phyloP scores from a whole-genome alignment of 30 jellyfish, hydroid and myxozoan genomes.

The Turritopsis rubra region DNA sequence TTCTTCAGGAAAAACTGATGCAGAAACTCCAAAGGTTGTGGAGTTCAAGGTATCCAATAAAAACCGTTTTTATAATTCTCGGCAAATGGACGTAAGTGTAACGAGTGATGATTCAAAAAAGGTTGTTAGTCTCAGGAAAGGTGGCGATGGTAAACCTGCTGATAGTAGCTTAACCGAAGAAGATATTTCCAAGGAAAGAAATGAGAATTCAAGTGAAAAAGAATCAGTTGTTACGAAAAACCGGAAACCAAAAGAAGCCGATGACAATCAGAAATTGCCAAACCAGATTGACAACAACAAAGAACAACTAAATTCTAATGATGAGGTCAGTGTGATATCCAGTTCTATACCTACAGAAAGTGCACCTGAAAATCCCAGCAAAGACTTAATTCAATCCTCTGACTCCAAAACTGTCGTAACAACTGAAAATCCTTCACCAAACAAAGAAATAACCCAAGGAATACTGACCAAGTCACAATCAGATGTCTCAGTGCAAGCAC shows the following conservation, averaged over 20 bases:
- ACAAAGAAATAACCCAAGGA: background rate
- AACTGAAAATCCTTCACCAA: background rate
- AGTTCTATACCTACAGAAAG: background rate
- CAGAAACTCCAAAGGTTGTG: background rate
- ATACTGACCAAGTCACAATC: background rate
- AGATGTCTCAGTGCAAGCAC: background rate
- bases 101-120: background rate
- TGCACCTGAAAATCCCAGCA: too few relatives aligned
- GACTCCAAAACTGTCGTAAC: background rate
- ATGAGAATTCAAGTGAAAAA: background rate
- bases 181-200: background rate
- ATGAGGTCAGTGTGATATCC: background rate
- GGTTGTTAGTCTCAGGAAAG: background rate
- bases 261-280: background rate
- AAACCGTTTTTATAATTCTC: background rate
- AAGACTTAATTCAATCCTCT: background rate
- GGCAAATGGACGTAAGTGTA: background rate
- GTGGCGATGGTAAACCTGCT: background rate
- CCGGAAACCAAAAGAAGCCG: background rate
- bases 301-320: background rate
- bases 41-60: background rate
- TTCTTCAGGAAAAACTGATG: background rate
- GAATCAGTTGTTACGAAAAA: background rate
- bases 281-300: background rate
- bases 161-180: background rate